These are phyloP conservation scores for Chlorodrepanis virens DNA, from an alignment of 2,113 vertebrate genomes.

Conservation along the genomic window DNA sequence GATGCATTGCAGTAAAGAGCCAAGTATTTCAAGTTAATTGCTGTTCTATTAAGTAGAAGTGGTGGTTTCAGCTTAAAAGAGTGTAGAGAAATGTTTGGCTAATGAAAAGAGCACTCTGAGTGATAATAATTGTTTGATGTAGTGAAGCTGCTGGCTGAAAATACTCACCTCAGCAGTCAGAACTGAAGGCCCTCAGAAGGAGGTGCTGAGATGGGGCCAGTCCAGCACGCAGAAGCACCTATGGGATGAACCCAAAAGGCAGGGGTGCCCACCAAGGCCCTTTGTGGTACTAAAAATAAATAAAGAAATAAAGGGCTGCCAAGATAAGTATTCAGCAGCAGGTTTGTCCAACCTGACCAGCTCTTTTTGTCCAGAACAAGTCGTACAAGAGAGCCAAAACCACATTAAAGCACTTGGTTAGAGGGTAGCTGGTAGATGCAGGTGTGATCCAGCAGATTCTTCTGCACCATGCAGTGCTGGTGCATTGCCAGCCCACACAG, in stretches of 20 bases:
- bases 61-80: constrained; percentile 36
- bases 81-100: constrained; percentile 35
- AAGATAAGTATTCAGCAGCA: neutral
- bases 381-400: neutral
- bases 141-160: neutral
- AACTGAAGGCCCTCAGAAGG: neutral
- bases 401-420: neutral
- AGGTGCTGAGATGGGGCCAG: neutral
- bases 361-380: neutral
- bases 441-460: neutral
- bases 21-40: constrained; percentile 63
- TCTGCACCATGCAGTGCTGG: neutral
- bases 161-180: neutral
- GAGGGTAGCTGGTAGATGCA: neutral
- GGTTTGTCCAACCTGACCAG: neutral
- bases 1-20: constrained; percentile 51
- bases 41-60: constrained; percentile 54
- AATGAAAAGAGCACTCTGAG: constrained; percentile 37
- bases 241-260: neutral
- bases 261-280: rapidly evolving
- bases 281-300: neutral
- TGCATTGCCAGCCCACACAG: neutral
- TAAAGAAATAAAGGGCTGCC: neutral
- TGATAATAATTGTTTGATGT: constrained; percentile 16
- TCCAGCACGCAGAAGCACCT: neutral